These are phyloP conservation scores for Babylonia areolata DNA, from an alignment of 1,140 invertebrate genomes.

Conservation along the genomic window DNA sequence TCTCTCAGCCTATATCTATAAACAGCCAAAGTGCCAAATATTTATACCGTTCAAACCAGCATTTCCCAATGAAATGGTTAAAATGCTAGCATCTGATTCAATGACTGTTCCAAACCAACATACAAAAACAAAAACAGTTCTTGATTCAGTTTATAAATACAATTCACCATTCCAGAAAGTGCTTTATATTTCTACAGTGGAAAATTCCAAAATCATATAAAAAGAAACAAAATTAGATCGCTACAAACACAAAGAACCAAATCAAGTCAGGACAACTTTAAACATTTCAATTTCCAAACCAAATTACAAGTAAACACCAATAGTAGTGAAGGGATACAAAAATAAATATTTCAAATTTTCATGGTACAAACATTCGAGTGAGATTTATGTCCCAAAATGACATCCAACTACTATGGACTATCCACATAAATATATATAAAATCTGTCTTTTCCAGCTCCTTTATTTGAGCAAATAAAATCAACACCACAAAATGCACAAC, in stretches of 20 bases:
- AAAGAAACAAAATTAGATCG: background rate
- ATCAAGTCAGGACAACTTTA: background rate
- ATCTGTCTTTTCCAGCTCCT: conserved; percentile 3
- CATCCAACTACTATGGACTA: background rate
- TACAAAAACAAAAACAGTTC: background rate
- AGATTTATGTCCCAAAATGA: conserved; percentile 27
- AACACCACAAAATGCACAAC: conserved; percentile 32
- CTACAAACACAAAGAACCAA: background rate
- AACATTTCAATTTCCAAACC: conserved; percentile 14
- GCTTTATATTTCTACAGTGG: background rate
- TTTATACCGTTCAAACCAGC: background rate
- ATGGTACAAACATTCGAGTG: conserved; percentile 23
- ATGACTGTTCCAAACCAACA: background rate
- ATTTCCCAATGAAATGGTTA: background rate
- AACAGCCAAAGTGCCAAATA: background rate
- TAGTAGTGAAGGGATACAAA: conserved; percentile 10
- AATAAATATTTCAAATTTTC: conserved; percentile 40
- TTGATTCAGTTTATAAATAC: background rate
- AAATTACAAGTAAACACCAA: conserved; percentile 9
- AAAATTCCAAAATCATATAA: background rate
- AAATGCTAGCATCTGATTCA: background rate
- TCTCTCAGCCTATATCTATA: background rate
- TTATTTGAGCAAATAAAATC: conserved; percentile 35
- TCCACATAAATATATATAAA: background rate
- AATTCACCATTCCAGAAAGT: background rate